Base-by-base conservation (phyloP, 1,140 invertebrate genomes). In the Scaptodrosophila lebanonensis region DNA sequence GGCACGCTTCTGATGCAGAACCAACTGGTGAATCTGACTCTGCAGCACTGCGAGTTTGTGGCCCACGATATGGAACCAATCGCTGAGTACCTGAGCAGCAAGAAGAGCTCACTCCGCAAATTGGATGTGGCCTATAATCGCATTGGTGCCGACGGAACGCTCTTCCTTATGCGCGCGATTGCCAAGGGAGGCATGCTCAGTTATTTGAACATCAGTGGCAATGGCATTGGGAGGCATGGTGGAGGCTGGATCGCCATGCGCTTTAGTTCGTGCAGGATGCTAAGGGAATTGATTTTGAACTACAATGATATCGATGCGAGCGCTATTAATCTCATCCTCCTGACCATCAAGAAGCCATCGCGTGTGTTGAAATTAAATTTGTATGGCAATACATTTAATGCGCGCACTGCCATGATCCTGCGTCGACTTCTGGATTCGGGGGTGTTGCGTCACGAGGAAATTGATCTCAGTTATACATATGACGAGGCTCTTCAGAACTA, bases 51-150 rank as follows among this genome's bases (percentile, higher is more conserved):
- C 33, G 71, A 83, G 8, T 32, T 86, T 6, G 48, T 43, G 1
- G 67, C 65, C 3, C 66, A 70, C 33, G 84, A 86, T 25, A 83
- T 86, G 79, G 43, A 75, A 35, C 39, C 51, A 4, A 52, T 86
- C 13, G 61, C 47, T 1, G 84, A 86, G 7, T 66, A 86, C 51
- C 13, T 86, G 20, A 8, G 13, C 2, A 11, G 8, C 0, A 1
- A n/a, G 0, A 18, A 30, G 0, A 61, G 65, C 2, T 11, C 17
- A 13, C 12, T 86, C 29, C 43, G 30, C 0, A 43, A 47, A 11
- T 60, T 86, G 0, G 47, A 50, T 17, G 32, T 85, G n/a, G 50
- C 63, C 17, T 43, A 40, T 40, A 86, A 86, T 44, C 30, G 15
- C 3, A 84, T 86, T 13, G 45, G 60, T 0, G 3, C 68, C 22